Evolutionary conservation across 2,888 invertebrate species (phyloP).

Genomic region (Diogma glabrata): DNA sequence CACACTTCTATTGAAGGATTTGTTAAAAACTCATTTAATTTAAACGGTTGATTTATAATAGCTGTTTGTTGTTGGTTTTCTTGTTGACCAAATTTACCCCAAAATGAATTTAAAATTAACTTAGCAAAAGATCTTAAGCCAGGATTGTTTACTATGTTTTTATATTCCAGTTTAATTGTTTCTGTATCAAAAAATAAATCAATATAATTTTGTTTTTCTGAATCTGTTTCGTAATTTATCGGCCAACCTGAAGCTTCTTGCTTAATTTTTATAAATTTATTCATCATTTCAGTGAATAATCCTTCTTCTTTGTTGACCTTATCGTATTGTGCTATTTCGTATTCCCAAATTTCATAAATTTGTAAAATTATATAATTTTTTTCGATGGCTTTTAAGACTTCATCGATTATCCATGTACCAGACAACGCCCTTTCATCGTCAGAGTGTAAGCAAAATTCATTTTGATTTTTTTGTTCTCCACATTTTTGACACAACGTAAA

Average conservation of each 20-base stretch:
- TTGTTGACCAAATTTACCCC: not conserved
- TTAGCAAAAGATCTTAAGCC: not conserved
- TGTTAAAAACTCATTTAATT: not conserved
- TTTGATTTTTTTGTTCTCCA: not conserved
- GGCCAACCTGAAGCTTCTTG: slow-evolving; percentile 23
- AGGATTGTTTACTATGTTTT: not conserved
- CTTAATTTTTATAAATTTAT: slow-evolving; percentile 23
- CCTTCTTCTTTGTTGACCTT: slow-evolving; percentile 14
- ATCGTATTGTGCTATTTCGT: slow-evolving; percentile 19
- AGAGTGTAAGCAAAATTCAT: not conserved
- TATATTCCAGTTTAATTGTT: slow-evolving; percentile 15
- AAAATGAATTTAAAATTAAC: not conserved
- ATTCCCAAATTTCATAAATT: slow-evolving; percentile 26
- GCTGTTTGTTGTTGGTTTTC: not conserved
- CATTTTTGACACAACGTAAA: not conserved
- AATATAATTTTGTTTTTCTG: slow-evolving; percentile 20
- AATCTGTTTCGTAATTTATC: slow-evolving; percentile 10
- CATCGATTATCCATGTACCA: not conserved
- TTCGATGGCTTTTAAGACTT: not conserved
- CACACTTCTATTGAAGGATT: not conserved
- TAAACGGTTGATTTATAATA: not conserved
- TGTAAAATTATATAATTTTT: slow-evolving; percentile 8
- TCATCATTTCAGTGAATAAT: slow-evolving; percentile 23
- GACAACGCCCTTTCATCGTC: not conserved
- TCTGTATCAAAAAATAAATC: slow-evolving; percentile 19